Base-by-base conservation (phyloP, 2,888 invertebrate species). In the Caenorhabditis parvicauda region DNA sequence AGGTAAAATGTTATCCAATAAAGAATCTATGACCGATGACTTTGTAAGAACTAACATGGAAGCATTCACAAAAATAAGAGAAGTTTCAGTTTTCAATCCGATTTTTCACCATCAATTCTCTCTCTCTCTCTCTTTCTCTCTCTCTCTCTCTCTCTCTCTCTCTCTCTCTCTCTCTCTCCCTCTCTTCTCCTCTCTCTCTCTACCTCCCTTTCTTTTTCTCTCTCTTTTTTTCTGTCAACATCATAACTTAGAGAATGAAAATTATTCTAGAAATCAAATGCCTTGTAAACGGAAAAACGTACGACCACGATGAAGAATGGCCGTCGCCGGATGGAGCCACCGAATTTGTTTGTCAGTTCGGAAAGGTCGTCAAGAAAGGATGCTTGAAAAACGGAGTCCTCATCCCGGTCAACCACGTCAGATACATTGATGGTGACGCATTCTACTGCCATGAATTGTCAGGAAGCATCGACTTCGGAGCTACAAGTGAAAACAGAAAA, bases 281-380 rank as follows among this genome's bases (percentile, higher is more conserved):
- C 39, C 35, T 19, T 4, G 41, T 43, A 7, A 39, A 53, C 5
- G 49, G 46, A 0, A 28, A 28, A 32, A 19, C 35, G 2, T 54
- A 52, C 29, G 22, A 45, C 1, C 55, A 66, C 39, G 55, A 51
- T 21, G 42, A 56, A 25, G 65, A 66, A 35, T 66, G 65, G 65
- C 37, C 35, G 1, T 55, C 61, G 0, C 21, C 35, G 14, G 57
- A 62, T 52, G 52, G 52, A 12, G 44, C 37, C 17, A 59, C 54
- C 12, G 53, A 47, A 2, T 66, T 57, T 44, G 57, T 54, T 4
- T 66, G 65, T 41, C 59, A 59, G 21, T 62, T 50, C 12, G 65
- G 65, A 17, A 59, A 51, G 25, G 35, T 66, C 29, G 46, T 49
- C 2, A 62, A 56, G 29, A 48, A 59, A 52, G 59, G 64, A 46